Evolutionary conservation across 2,888 invertebrate species (phyloP), one percentile per base, ranked within the genome.

Genomic region (Erpobdella octoculata): DNA sequence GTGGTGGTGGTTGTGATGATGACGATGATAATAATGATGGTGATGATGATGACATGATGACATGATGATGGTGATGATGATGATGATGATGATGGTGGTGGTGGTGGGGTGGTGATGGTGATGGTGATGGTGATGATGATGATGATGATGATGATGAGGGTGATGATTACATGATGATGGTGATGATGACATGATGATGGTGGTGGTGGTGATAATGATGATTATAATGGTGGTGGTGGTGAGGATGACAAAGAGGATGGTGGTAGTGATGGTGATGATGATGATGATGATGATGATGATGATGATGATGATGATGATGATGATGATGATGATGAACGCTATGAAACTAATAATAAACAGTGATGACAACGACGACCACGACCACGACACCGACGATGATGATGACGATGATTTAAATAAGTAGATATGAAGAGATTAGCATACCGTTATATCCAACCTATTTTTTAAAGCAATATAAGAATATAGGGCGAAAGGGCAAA

Each of bases 231-330:
- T 48, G 48, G 48, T 2, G 18, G n/a, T 3, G 18, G 48, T 21
- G 48, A 48, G 18, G 9, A 21, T 18, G 48, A 48, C n/a, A 21
- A 9, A 9, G 48, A 48, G 25, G 25, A 21, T 21, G 2, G 12
- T 48, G 18, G 48, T 48, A 25, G 25, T 9, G 48, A 41, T 48
- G 25, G 25, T 9, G 9, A 48, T 41, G 41, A 41, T 41, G 9
- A 48, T 53, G 53, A n/a, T 9, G 6, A 53, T 12, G 53, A 53
- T 9, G 53, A 53, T 12, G n/a, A 12, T 53, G 53, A 53, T 53
- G 53, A 53, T 53, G 53, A 53, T n/a, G 53, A n/a, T 53, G 53
- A 53, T n/a, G 53, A 53, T 9, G 48, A 48, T 9, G 48, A 48
- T 48, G 48, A 48, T 25, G 9, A 18, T 41, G 41, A 41, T 18